phyloP scores from a whole-genome alignment of 2,888 invertebrate species.

The Aporophyla nigra region DNA sequence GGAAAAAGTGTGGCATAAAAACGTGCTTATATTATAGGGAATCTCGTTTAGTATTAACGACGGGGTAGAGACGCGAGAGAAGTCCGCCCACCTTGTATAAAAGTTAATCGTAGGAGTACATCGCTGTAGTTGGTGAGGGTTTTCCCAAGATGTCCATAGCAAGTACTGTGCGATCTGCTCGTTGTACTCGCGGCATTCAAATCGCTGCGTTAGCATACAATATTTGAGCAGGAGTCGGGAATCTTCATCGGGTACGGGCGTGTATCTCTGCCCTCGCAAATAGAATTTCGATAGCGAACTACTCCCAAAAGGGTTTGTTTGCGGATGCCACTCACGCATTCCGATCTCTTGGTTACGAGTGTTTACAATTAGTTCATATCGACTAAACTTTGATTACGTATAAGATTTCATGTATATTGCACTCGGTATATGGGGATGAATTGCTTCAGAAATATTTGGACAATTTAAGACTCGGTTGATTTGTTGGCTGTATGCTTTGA shows the following conservation, averaged over 20 bases:
- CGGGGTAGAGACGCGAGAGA: conserved; percentile 57
- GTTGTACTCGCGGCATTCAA: conserved; percentile 76
- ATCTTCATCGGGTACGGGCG: conserved; percentile 72
- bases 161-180: conserved; percentile 68
- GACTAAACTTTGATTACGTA: conserved; percentile 59
- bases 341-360: conserved; percentile 72
- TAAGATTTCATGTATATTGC: conserved; percentile 33
- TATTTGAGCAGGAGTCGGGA: conserved; percentile 73
- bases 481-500: conserved; percentile 6
- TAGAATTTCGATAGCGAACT: conserved; percentile 81
- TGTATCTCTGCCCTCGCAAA: conserved; percentile 75
- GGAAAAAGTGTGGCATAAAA: conserved; percentile 35
- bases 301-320: conserved; percentile 76
- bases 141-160: conserved; percentile 75
- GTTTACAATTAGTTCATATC: conserved; percentile 72
- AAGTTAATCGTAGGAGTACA: conserved; percentile 68
- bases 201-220: conserved; percentile 81
- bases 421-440: conserved; percentile 13
- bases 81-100: conserved; percentile 71
- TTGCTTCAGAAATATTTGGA: conserved; percentile 27
- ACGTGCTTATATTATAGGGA: conserved; percentile 45
- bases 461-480: conserved; percentile 3
- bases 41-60: conserved; percentile 71
- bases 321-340: conserved; percentile 75
- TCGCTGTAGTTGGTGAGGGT: conserved; percentile 65